Conservation (phyloP, 1,140 invertebrate genomes). For the Colletes gigas region DNA sequence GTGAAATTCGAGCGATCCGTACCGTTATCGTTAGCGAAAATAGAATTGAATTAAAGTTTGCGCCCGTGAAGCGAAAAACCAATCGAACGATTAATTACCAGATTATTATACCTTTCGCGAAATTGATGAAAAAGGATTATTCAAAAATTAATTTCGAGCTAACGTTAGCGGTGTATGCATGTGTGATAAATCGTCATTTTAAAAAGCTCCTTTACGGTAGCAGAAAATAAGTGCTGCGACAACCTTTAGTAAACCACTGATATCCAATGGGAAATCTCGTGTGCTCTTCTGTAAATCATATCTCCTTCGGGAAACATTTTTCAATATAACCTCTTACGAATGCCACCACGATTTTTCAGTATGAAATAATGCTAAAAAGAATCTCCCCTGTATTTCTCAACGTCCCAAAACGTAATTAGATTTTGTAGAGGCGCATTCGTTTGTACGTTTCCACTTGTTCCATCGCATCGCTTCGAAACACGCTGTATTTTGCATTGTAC, state of each 20-base stretch:
- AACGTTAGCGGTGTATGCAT: neutral
- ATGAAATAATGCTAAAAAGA: neutral
- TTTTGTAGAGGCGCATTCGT: neutral
- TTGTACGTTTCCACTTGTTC: too few relatives aligned
- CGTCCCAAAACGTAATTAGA: neutral
- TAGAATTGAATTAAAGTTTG: too few relatives aligned
- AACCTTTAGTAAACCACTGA: slow-evolving; percentile 22
- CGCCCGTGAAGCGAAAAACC: too few relatives aligned
- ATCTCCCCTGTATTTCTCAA: neutral
- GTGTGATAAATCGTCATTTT: neutral
- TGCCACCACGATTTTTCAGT: neutral
- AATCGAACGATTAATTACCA: too few relatives aligned
- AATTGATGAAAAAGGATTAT: too few relatives aligned
- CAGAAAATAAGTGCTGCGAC: slow-evolving; percentile 2
- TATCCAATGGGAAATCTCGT: slow-evolving; percentile 46
- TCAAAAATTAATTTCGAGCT: too few relatives aligned
- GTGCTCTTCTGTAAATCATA: slow-evolving; percentile 2
- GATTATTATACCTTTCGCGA: too few relatives aligned
- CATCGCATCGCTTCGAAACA: too few relatives aligned
- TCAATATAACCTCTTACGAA: slow-evolving; percentile 16
- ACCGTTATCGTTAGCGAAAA: too few relatives aligned
- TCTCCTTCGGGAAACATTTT: slow-evolving; percentile 39
- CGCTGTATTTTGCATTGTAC: too few relatives aligned
- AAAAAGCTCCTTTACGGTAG: neutral
- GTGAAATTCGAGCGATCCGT: neutral